Evolutionary conservation across 2,888 invertebrate species (phyloP), one percentile per base, ranked within the genome.

Genomic region (Clanis bilineata): DNA sequence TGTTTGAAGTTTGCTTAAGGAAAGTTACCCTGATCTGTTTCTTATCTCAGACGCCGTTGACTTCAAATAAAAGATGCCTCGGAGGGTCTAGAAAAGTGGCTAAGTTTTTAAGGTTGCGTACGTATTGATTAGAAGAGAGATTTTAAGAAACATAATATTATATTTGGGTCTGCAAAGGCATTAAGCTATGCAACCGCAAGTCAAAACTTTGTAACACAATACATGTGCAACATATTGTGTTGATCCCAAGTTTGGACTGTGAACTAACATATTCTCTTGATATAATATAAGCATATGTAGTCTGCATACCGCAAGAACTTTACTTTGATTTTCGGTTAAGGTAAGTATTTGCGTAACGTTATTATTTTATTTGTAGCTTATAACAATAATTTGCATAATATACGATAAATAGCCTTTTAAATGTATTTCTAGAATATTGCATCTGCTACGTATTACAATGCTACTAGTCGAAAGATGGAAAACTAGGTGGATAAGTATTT

Each of bases 1-100:
- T 87, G 83, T 87, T 83, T 80, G 76, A 84, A 88, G 83, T 86
- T 81, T 58, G 39, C 23, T 22, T 36, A 32, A 38, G 55, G 36
- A 58, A 56, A 82, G 79, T 78, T 76, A 80, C 79, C 80, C 78
- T 66, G 71, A 75, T 71, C 68, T 68, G 64, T 57, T 71, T 69
- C 72, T 78, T 79, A 80, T 82, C 76, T 71, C 64, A 64, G 66
- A 66, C 67, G 63, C 70, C 72, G 56, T 67, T 64, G 70, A 70
- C 67, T 58, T 69, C 69, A 72, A 73, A 79, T 74, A 75, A 73
- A 77, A 74, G 72, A 72, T 73, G 68, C 66, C 69, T 67, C 60
- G 58, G 58, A 61, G 47, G 41, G 45, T 56, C 22, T 56, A 39
- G 22, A 62, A 10, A 57, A 57, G 51, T 39, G 39, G 55, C 22